phyloP scores from a whole-genome alignment of 2,888 invertebrate species.

The Eupithecia vulgata region DNA sequence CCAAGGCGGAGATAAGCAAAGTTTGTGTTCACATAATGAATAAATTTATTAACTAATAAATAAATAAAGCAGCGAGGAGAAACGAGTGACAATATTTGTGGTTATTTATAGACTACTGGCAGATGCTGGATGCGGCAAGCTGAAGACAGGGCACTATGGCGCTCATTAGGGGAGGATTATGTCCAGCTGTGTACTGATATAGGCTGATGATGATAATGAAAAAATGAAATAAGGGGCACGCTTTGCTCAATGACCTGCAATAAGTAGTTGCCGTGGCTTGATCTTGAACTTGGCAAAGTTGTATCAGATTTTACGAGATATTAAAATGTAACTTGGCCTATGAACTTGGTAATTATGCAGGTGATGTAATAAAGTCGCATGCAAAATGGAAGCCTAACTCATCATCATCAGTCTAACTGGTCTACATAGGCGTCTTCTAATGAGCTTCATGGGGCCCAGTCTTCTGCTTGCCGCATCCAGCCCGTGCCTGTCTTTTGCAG shows the following conservation, averaged over 20 bases:
- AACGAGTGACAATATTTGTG: no score
- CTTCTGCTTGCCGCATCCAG: background rate
- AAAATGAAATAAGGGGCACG: no score
- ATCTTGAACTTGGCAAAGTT: constrained; percentile 3
- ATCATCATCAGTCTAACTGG: background rate
- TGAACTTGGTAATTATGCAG: background rate
- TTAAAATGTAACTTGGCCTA: background rate
- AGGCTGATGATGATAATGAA: no score
- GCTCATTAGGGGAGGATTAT: no score
- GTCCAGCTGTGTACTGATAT: no score
- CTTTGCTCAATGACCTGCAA: background rate
- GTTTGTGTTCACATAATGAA: no score
- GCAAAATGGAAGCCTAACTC: background rate
- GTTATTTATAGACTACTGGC: no score
- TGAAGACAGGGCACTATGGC: no score
- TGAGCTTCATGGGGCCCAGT: background rate
- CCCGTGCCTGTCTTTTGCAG: background rate
- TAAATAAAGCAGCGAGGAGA: no score
- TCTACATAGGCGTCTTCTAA: background rate
- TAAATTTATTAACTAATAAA: no score
- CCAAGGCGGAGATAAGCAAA: no score
- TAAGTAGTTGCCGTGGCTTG: background rate
- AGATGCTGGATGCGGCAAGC: no score
- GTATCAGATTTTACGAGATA: background rate
- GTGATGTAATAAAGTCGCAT: background rate